Evolutionary conservation across 2,888 invertebrate species (phyloP).

Genomic region (Drosophila phalerata): DNA sequence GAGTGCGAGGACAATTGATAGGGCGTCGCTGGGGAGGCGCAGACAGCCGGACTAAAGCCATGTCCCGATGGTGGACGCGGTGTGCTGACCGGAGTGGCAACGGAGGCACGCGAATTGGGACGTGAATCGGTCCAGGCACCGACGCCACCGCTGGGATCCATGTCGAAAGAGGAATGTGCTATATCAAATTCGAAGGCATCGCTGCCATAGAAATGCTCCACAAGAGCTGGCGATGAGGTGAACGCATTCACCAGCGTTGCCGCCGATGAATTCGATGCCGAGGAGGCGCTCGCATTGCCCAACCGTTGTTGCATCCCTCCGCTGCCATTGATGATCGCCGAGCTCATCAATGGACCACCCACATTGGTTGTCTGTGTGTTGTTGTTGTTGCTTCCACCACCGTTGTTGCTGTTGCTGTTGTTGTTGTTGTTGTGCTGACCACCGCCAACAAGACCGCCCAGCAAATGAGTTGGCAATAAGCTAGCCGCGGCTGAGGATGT

Average conservation of each 20-base stretch:
- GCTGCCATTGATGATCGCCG: slow-evolving; percentile 89
- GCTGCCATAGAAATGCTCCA: slow-evolving; percentile 86
- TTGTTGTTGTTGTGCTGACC: slow-evolving; percentile 82
- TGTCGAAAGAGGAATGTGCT: slow-evolving; percentile 89
- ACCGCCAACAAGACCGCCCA: slow-evolving; percentile 78
- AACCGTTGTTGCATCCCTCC: slow-evolving; percentile 70
- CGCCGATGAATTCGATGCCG: slow-evolving; percentile 63
- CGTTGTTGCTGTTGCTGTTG: slow-evolving; percentile 73
- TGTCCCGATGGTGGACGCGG: slow-evolving; percentile 88
- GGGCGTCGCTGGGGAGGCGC: slow-evolving; percentile 86
- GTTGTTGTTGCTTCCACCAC: slow-evolving; percentile 43
- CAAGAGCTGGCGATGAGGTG: slow-evolving; percentile 86
- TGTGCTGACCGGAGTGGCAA: slow-evolving; percentile 88
- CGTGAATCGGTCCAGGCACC: slow-evolving; percentile 85
- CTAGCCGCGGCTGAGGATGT: slow-evolving; percentile 48
- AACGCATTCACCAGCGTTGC: slow-evolving; percentile 84
- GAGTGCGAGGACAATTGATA: slow-evolving; percentile 85
- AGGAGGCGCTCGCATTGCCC: slow-evolving; percentile 31
- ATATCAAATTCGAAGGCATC: slow-evolving; percentile 90
- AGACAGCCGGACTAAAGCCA: slow-evolving; percentile 86
- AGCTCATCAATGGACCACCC: slow-evolving; percentile 91
- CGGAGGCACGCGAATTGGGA: slow-evolving; percentile 89
- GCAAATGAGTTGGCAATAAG: slow-evolving; percentile 63
- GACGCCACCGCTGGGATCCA: slow-evolving; percentile 82
- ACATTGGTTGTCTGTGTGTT: slow-evolving; percentile 86